Evolutionary conservation across 2,888 invertebrate genomes (phyloP).

Genomic region (Tromatobia lineatoria): DNA sequence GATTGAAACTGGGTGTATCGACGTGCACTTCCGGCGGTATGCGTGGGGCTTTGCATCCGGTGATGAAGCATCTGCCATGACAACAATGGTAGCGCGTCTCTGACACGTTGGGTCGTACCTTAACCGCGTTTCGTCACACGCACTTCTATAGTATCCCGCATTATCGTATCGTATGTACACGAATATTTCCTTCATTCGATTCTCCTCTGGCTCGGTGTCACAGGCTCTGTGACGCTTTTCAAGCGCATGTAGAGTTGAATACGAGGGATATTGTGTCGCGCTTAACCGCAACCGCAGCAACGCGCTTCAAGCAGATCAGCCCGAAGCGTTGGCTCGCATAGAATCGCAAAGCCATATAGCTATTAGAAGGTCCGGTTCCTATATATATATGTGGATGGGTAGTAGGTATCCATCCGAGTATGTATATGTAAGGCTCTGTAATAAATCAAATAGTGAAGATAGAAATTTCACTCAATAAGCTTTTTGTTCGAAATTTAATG

Average conservation of each 20-base stretch:
- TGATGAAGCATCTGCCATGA: constrained; percentile 24
- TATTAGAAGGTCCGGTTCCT: constrained; percentile 5
- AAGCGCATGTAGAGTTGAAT: background rate
- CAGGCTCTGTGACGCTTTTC: constrained; percentile 35
- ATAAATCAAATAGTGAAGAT: too few relatives aligned
- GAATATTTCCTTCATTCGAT: constrained; percentile 24
- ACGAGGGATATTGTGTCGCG: background rate
- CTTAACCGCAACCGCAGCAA: constrained; percentile 40
- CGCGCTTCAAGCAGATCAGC: constrained; percentile 22
- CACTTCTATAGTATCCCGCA: constrained; percentile 24
- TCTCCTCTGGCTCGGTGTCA: constrained; percentile 16
- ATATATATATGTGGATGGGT: background rate
- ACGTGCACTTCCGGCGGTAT: background rate
- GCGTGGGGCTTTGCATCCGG: constrained; percentile 29
- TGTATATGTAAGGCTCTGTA: too few relatives aligned
- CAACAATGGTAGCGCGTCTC: constrained; percentile 27
- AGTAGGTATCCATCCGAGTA: too few relatives aligned
- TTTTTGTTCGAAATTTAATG: too few relatives aligned
- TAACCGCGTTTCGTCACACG: constrained; percentile 20
- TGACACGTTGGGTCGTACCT: constrained; percentile 26
- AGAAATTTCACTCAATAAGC: too few relatives aligned
- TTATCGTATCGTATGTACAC: constrained; percentile 18
- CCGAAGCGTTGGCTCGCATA: background rate
- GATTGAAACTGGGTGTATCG: background rate
- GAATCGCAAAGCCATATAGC: constrained; percentile 27